Percentiles rank a stretch among this genome's conserved stretches.
Conservation (phyloP, 2,113 vertebrate species). For the Hoplias malabaricus region DNA sequence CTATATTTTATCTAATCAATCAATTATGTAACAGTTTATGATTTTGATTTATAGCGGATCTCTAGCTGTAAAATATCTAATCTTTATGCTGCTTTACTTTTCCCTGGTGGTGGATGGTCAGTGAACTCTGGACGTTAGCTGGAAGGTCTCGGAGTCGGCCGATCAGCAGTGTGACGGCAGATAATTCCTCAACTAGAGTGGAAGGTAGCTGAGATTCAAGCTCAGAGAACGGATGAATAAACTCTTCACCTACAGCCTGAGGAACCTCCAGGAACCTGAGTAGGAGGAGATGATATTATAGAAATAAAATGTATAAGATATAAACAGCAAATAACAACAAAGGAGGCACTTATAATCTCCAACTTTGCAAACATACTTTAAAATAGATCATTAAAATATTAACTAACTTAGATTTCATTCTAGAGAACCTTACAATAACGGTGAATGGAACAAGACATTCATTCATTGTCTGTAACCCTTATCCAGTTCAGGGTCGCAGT, state of each 20-base stretch:
- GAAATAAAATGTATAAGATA: too few species aligned
- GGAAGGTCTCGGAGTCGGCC: slow-evolving; percentile 84
- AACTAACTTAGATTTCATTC: too few species aligned
- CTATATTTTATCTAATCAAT: too few species aligned
- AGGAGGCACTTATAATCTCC: too few species aligned
- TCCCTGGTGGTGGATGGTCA: slow-evolving; percentile 85
- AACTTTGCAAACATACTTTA: too few species aligned
- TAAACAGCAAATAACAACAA: too few species aligned
- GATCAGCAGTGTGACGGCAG: slow-evolving; percentile 79
- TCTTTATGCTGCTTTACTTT: slow-evolving; percentile 75
- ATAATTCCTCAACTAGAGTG: slow-evolving; percentile 84
- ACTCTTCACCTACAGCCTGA: slow-evolving; percentile 54
- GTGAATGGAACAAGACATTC: too few species aligned
- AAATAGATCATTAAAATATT: too few species aligned
- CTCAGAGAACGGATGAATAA: slow-evolving; percentile 77
- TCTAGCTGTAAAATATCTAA: not conserved
- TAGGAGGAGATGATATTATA: not conserved
- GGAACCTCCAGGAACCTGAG: slow-evolving; percentile 79
- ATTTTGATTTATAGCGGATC: not conserved
- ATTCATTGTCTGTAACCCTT: too few species aligned
- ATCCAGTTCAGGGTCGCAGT: too few species aligned
- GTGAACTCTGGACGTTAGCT: slow-evolving; percentile 75
- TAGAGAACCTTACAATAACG: too few species aligned
- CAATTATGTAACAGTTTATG: too few species aligned
- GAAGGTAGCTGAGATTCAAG: slow-evolving; percentile 84